Evolutionary conservation across 2,888 invertebrate species (phyloP), one percentile per base, ranked within the genome.

Genomic region (Andrena haemorrhoa): DNA sequence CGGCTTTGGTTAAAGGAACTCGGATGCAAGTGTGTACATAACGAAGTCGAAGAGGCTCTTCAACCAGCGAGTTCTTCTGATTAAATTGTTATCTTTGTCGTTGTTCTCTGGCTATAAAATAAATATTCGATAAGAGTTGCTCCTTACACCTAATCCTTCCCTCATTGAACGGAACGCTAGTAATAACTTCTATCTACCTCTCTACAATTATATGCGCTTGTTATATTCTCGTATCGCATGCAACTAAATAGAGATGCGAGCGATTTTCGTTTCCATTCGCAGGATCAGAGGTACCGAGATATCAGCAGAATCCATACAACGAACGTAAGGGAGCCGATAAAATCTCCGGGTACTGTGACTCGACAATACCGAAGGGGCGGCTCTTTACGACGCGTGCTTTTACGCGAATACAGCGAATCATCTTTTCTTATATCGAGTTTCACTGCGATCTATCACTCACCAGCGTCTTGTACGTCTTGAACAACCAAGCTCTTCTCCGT

Each of bases 401-500:
- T 66, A 41, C 16, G 47, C 7, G 47, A 47, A 16, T 16, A 16
- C 35, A 23, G n/a, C 12, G 47, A 12, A 65, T 47, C 26, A n/a
- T 16, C 20, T 12, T 10, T 16, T 16, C 33, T 51, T 29, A 31
- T 31, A 7, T 2, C 2, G 53, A 12, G 2, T 29, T 63, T 26
- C 16, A 56, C 53, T 12, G 10, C 8, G 8, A 23, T n/a, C 7
- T 5, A 3, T 47, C 20, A 76, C 86, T 80, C 41, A 86, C 86
- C 86, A 12, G 33, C 47, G 20, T 35, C 47, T 49, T 68, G 60
- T 4, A 33, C 7, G 7, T 23, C 16, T 12, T 75, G 60, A 12
- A 26, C 1, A 26, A 31, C 41, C 41, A 56, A 8, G 7, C 41
- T 75, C 26, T 68, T 63, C 20, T 51, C 4, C n/a, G 26, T 35